Conservation (phyloP, 2,888 invertebrate genomes). For the Yponomeuta plumbellus region DNA sequence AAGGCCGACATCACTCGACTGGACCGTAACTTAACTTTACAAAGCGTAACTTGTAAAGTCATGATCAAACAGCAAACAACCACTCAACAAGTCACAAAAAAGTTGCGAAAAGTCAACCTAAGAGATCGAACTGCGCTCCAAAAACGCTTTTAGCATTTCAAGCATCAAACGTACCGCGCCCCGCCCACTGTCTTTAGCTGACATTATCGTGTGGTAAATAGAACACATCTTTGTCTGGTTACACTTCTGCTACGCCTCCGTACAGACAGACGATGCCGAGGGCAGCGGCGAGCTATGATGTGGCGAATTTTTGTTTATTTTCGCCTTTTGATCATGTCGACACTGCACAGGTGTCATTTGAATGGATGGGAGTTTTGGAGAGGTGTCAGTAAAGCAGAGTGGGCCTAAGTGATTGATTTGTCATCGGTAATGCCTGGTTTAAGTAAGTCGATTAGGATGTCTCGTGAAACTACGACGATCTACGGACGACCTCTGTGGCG, state of each 20-base stretch:
- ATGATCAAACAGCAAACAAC: not conserved
- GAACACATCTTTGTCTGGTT: not conserved
- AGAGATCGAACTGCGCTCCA: not conserved
- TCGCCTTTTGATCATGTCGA: not conserved
- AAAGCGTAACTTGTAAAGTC: no score
- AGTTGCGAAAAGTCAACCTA: slow-evolving; percentile 5
- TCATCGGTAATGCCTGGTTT: not conserved
- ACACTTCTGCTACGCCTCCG: slow-evolving; percentile 1
- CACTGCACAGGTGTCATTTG: not conserved
- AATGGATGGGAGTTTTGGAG: not conserved
- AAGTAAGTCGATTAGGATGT: not conserved
- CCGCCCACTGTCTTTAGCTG: slow-evolving; percentile 8
- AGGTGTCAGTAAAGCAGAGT: not conserved
- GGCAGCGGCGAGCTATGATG: slow-evolving; percentile 51
- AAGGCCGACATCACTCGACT: no score
- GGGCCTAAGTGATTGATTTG: not conserved
- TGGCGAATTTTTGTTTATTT: slow-evolving; percentile 69
- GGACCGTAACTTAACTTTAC: no score
- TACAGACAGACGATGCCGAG: slow-evolving; percentile 26
- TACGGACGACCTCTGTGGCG: no score
- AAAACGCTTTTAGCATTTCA: not conserved
- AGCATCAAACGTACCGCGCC: not conserved
- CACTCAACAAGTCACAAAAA: not conserved
- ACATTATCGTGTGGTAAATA: slow-evolving; percentile 1
- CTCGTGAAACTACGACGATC: no score